These are phyloP conservation scores for Nymphalis polychloros DNA, from an alignment of 2,888 invertebrate species.

Conservation along the genomic window DNA sequence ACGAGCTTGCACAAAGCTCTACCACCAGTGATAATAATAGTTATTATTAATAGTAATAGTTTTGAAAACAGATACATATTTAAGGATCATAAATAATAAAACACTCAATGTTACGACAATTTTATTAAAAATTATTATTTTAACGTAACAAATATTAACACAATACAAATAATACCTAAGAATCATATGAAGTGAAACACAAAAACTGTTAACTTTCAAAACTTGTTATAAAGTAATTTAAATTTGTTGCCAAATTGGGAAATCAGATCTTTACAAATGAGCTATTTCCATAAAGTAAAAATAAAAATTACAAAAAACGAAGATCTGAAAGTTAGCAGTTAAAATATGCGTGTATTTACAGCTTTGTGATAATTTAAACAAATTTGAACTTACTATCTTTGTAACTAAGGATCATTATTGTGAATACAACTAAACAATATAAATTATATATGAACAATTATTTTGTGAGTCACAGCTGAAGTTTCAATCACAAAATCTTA, in stretches of 20 bases:
- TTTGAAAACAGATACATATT: too few species aligned
- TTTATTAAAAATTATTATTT: slow-evolving; percentile 36
- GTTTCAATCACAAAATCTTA: not conserved
- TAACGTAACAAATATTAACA: slow-evolving; percentile 31
- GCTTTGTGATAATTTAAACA: slow-evolving; percentile 11
- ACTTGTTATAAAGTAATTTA: too few species aligned
- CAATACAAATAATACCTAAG: slow-evolving; percentile 25
- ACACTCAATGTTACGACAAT: slow-evolving; percentile 25
- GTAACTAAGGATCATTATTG: not conserved
- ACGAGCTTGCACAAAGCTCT: too few species aligned
- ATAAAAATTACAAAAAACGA: not conserved
- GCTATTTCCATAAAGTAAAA: not conserved
- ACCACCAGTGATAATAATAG: too few species aligned
- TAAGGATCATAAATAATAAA: slow-evolving; percentile 22
- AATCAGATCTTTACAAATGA: too few species aligned
- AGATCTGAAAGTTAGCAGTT: slow-evolving; percentile 2
- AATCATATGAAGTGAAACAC: slow-evolving; percentile 4
- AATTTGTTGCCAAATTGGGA: too few species aligned
- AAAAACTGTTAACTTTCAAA: slow-evolving; percentile 3
- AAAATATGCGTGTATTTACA: slow-evolving; percentile 30
- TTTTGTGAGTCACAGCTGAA: not conserved
- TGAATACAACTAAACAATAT: not conserved
- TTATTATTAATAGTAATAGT: too few species aligned
- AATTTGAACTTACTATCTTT: slow-evolving; percentile 29
- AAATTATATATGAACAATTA: not conserved